phyloP scores from a whole-genome alignment of 2,797 vertebrate species.

The Amazona finschi region DNA sequence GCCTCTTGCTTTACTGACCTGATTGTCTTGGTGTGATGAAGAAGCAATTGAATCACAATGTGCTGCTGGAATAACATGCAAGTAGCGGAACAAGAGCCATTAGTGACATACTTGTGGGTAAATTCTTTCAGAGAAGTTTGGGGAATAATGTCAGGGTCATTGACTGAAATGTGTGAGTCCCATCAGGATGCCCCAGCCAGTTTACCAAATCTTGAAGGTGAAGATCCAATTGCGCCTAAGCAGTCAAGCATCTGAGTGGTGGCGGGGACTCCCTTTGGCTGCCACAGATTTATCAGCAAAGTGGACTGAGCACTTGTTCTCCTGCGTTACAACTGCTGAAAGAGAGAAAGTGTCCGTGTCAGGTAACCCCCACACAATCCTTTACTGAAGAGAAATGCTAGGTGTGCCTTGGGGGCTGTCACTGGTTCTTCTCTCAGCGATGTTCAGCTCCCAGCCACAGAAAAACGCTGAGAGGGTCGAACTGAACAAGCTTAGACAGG shows the following conservation, averaged over 20 bases:
- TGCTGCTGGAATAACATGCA: neutral
- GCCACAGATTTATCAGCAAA: neutral
- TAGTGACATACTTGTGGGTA: neutral
- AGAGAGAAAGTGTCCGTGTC: neutral
- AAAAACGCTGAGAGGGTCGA: neutral
- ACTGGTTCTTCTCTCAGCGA: neutral
- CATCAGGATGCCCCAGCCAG: neutral
- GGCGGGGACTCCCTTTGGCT: neutral
- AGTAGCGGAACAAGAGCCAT: neutral
- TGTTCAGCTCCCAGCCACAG: neutral
- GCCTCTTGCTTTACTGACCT: neutral
- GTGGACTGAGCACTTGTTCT: neutral
- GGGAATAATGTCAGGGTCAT: neutral
- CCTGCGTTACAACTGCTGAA: neutral
- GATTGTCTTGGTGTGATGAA: neutral
- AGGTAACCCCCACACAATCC: neutral
- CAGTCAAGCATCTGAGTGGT: neutral
- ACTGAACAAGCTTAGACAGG: neutral
- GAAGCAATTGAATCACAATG: neutral
- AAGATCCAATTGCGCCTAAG: neutral
- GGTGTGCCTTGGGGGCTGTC: neutral
- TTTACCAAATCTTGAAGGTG: neutral
- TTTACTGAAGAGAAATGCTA: neutral
- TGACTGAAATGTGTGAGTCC: neutral
- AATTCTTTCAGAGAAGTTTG: neutral